Evolutionary conservation across 2,888 invertebrate species (phyloP).

Genomic region (Cheilosia pagana): DNA sequence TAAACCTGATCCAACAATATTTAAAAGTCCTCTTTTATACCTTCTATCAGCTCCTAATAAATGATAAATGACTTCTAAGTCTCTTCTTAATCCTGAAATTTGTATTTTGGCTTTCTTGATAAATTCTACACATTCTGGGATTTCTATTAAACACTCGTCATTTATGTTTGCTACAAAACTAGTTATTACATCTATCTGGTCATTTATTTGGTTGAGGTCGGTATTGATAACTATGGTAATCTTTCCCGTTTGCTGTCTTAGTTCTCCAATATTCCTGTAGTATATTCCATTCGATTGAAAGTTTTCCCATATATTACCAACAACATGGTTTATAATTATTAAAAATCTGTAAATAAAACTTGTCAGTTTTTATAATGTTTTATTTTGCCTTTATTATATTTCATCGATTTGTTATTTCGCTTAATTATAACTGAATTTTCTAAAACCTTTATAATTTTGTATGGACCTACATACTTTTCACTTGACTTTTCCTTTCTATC

Average conservation of each 20-base stretch:
- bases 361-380: neutral
- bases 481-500: no score
- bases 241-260: neutral
- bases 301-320: conserved; percentile 1
- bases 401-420: no score
- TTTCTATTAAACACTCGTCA: neutral
- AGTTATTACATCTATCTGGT: neutral
- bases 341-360: conserved; percentile 4
- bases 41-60: neutral
- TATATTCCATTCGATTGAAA: neutral
- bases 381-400: neutral
- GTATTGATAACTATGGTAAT: neutral
- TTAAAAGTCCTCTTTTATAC: conserved; percentile 3
- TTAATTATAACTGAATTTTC: no score
- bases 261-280: neutral
- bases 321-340: neutral
- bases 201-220: neutral
- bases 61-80: neutral
- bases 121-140: conserved; percentile 6
- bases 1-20: neutral
- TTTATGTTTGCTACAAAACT: neutral
- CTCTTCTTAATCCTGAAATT: neutral
- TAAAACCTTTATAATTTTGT: no score
- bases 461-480: no score
- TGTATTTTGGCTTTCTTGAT: neutral